phyloP scores from a whole-genome alignment of 1,140 invertebrate species.

The Lasioglossum albipes region DNA sequence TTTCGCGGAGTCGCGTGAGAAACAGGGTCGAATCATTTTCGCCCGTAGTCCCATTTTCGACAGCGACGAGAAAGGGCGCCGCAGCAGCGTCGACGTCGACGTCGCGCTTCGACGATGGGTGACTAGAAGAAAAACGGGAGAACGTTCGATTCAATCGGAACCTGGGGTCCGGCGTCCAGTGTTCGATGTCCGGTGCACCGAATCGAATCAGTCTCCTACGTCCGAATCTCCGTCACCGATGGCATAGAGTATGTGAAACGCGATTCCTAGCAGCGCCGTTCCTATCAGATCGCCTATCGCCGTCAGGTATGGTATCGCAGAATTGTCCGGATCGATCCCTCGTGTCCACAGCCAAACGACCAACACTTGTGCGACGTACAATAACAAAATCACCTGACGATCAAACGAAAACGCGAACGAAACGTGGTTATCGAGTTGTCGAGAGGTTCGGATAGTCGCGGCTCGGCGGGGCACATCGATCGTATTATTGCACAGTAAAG shows the following conservation, averaged over 20 bases:
- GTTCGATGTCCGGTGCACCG: too few relatives aligned
- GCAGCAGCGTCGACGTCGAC: too few relatives aligned
- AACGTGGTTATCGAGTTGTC: not conserved
- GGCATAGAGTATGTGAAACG: conserved; percentile 87
- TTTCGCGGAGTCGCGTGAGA: too few relatives aligned
- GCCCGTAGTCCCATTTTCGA: too few relatives aligned
- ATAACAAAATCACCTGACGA: conserved; percentile 82
- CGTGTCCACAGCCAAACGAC: conserved; percentile 92
- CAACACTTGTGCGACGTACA: conserved; percentile 91
- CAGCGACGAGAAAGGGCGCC: too few relatives aligned
- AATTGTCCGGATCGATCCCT: conserved; percentile 95
- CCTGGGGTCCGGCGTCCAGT: too few relatives aligned
- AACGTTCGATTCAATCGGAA: too few relatives aligned
- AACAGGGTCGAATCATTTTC: too few relatives aligned
- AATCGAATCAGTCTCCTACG: conserved; percentile 73
- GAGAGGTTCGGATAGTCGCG: too few relatives aligned
- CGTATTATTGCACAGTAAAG: not conserved
- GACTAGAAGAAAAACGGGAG: not conserved
- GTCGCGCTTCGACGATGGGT: not conserved
- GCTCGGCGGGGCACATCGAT: too few relatives aligned
- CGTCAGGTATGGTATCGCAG: conserved; percentile 96
- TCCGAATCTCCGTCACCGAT: conserved; percentile 83
- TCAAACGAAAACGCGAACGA: not conserved
- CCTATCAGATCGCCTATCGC: conserved; percentile 95
- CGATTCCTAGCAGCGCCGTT: conserved; percentile 91